Conservation (phyloP, 2,888 invertebrate species). For the Isoperla grammatica region DNA sequence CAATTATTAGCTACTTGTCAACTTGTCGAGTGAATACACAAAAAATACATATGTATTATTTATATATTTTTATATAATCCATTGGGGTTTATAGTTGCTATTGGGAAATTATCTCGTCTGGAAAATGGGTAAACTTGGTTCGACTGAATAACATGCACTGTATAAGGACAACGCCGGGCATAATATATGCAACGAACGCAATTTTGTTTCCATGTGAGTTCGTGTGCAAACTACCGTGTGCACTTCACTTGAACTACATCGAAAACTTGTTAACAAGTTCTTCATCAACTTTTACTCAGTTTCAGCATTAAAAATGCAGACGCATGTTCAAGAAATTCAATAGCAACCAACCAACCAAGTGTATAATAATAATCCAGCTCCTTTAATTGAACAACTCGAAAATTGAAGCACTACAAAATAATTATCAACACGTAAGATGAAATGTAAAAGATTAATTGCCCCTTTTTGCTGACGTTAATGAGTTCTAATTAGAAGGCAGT, state of each 20-base stretch:
- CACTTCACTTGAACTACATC: slow-evolving; percentile 11
- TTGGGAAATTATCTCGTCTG: no score
- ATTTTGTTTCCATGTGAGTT: no score
- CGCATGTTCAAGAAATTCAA: slow-evolving; percentile 3
- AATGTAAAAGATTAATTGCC: slow-evolving; percentile 19
- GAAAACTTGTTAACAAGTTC: slow-evolving; percentile 17
- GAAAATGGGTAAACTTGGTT: no score
- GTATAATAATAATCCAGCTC: slow-evolving; percentile 4
- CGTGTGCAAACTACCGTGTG: slow-evolving; percentile 5
- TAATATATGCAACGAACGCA: no score
- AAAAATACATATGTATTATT: no score
- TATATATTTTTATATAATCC: no score
- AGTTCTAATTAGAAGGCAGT: slow-evolving; percentile 15
- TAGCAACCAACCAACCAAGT: background rate
- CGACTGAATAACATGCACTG: no score
- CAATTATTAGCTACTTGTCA: no score
- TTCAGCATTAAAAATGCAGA: no score
- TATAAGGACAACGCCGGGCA: no score
- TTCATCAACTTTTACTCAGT: background rate
- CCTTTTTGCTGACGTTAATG: slow-evolving; percentile 19
- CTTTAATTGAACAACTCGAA: slow-evolving; percentile 11
- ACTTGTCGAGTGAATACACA: no score
- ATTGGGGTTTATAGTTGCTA: no score
- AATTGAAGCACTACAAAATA: slow-evolving; percentile 17
- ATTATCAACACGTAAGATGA: slow-evolving; percentile 16